These are phyloP conservation scores for Drosophila tristis DNA, from an alignment of 1,140 invertebrate genomes.

Conservation along the genomic window DNA sequence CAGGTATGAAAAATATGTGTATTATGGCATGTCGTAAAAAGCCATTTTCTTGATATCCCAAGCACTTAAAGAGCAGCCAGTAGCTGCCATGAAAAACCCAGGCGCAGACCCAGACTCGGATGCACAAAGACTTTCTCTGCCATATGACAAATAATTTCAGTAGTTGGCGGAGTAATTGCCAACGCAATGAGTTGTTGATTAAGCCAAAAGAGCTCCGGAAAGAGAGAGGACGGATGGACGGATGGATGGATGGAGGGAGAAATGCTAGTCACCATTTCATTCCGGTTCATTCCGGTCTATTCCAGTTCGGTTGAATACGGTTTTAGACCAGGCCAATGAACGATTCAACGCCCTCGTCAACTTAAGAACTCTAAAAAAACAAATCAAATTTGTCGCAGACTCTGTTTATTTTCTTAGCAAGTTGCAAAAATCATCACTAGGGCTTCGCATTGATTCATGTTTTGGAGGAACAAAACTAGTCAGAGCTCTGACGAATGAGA, in stretches of 20 bases:
- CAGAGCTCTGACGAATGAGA: no score
- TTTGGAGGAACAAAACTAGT: no score
- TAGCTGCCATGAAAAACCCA: constrained; percentile 19
- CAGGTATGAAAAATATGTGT: constrained; percentile 47
- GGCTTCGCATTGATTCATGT: no score
- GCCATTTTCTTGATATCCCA: constrained; percentile 51
- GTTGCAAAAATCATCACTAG: no score
- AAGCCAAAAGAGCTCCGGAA: constrained; percentile 57
- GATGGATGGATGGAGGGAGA: constrained; percentile 16
- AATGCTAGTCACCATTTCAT: constrained; percentile 65
- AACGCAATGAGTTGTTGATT: constrained; percentile 77
- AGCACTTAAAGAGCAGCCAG: constrained; percentile 30
- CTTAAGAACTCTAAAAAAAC: constrained; percentile 33
- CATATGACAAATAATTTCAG: constrained; percentile 76
- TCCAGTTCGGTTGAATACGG: constrained; percentile 15
- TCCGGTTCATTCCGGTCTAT: constrained; percentile 45
- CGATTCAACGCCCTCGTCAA: constrained; percentile 64
- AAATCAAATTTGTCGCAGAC: constrained; percentile 45
- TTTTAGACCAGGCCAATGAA: constrained; percentile 67
- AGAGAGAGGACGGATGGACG: constrained; percentile 9
- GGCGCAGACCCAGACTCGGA: neutral
- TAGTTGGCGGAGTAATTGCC: constrained; percentile 72
- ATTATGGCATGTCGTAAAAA: constrained; percentile 51
- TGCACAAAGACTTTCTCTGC: constrained; percentile 61
- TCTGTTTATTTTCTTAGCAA: constrained; percentile 11